A percentile compares a stretch with the other conserved stretches of the same genome.
Evolutionary conservation across 2,797 vertebrate genomes (phyloP).

Genomic region (Poecilia velifera): DNA sequence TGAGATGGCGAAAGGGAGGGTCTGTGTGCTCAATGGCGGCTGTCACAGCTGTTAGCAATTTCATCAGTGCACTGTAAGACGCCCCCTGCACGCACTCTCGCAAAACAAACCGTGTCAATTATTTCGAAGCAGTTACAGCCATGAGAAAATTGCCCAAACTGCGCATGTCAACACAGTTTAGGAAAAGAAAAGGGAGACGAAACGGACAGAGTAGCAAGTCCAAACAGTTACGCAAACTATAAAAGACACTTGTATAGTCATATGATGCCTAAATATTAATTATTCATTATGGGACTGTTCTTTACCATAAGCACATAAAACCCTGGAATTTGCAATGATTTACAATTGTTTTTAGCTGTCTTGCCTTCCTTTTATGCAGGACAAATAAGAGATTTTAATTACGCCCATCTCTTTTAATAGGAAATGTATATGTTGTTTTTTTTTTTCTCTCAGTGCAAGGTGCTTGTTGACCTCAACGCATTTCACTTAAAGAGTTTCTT

Average conservation of each 20-base stretch:
- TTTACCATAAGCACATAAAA: conserved; percentile 13
- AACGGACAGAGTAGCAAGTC: not conserved
- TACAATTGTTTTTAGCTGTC: not conserved
- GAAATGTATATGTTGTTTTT: not conserved
- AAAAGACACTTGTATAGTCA: not conserved
- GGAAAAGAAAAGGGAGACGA: conserved; percentile 16
- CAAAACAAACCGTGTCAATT: conserved; percentile 34
- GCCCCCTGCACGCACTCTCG: conserved; percentile 22
- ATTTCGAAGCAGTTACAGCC: conserved; percentile 34
- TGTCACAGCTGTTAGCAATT: conserved; percentile 82
- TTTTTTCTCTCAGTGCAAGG: conserved; percentile 5
- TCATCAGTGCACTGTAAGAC: conserved; percentile 65
- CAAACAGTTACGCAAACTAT: conserved; percentile 18
- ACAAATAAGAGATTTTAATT: not conserved
- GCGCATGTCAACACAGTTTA: conserved; percentile 31
- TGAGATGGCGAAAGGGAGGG: conserved; percentile 51
- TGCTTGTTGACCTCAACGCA: conserved; percentile 3
- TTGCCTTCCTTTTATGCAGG: not conserved
- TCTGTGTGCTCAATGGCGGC: conserved; percentile 33
- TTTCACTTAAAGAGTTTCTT: conserved; percentile 26
- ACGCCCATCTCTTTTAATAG: not conserved
- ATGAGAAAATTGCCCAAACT: conserved; percentile 36
- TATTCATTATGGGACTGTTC: not conserved
- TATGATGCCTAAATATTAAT: conserved; percentile 2
- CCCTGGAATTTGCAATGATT: not conserved